These are phyloP conservation scores for Saccostrea cuccullata DNA, from an alignment of 1,140 invertebrate species.

Conservation along the genomic window DNA sequence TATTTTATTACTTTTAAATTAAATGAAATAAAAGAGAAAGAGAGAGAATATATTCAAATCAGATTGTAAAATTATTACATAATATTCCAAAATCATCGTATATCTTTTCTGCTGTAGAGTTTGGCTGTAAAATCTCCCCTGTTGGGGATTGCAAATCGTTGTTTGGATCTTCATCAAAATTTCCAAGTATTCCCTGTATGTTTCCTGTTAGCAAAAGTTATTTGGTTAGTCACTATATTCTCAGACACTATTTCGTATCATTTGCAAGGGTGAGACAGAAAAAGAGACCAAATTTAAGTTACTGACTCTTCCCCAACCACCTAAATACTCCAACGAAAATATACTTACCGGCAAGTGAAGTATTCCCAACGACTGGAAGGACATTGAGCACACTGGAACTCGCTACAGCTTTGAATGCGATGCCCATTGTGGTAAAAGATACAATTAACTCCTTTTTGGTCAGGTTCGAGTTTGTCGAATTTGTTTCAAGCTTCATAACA, in stretches of 20 bases:
- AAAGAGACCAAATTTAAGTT: too few species aligned
- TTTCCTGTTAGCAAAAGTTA: slow-evolving; percentile 17
- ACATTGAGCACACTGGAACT: background rate
- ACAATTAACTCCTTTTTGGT: slow-evolving; percentile 21
- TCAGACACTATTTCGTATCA: too few species aligned
- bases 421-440: background rate
- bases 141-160: slow-evolving; percentile 43
- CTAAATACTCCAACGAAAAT: too few species aligned
- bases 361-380: background rate
- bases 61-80: slow-evolving; percentile 41
- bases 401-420: background rate
- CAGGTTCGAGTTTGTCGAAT: background rate
- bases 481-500: background rate
- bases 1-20: too few species aligned
- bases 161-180: slow-evolving; percentile 50
- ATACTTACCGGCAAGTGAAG: background rate
- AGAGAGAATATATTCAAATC: background rate
- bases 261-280: too few species aligned
- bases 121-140: slow-evolving; percentile 38
- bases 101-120: slow-evolving; percentile 47
- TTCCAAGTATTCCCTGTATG: slow-evolving; percentile 45
- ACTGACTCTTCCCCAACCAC: too few species aligned
- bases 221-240: too few species aligned
- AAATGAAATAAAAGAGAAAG: background rate
- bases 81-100: slow-evolving; percentile 47